These are phyloP conservation scores for Cephalopterus ornatus DNA, from an alignment of 2,113 vertebrate species.

Conservation along the genomic window DNA sequence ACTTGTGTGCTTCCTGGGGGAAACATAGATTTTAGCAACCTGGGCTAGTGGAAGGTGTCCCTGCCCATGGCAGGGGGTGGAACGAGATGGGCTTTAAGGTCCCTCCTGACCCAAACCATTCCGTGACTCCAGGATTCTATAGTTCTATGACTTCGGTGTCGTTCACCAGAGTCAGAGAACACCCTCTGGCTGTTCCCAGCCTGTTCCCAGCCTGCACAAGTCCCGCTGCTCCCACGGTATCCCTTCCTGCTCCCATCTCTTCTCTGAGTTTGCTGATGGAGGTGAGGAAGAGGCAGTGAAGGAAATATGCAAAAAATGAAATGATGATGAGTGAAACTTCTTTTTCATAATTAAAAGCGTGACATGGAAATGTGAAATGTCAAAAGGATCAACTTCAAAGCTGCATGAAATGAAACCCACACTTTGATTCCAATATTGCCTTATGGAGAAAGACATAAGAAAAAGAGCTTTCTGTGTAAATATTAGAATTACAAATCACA, in stretches of 20 bases:
- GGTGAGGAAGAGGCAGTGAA: background rate
- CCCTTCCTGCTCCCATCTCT: background rate
- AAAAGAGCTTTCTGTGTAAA: slow-evolving; percentile 49
- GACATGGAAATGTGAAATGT: slow-evolving; percentile 47
- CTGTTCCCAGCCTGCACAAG: background rate
- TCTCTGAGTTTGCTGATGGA: background rate
- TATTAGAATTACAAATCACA: slow-evolving; percentile 59
- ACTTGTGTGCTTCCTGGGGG: rapidly evolving
- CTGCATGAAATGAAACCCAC: slow-evolving; percentile 21
- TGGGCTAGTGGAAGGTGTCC: background rate
- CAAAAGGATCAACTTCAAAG: slow-evolving; percentile 63
- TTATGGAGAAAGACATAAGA: background rate
- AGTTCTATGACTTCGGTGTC: rapidly evolving
- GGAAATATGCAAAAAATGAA: background rate
- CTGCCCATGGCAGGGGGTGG: background rate
- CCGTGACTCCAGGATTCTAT: rapidly evolving
- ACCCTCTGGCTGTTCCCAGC: rapidly evolving
- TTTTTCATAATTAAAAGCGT: background rate
- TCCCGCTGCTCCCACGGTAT: rapidly evolving
- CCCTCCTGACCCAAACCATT: rapidly evolving
- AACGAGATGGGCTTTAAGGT: rapidly evolving
- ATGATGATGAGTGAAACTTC: background rate
- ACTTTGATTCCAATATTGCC: slow-evolving; percentile 45
- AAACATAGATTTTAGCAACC: rapidly evolving
- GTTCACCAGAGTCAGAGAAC: rapidly evolving